Conservation (phyloP, 2,888 invertebrate species). For the Clitarchus hookeri region DNA sequence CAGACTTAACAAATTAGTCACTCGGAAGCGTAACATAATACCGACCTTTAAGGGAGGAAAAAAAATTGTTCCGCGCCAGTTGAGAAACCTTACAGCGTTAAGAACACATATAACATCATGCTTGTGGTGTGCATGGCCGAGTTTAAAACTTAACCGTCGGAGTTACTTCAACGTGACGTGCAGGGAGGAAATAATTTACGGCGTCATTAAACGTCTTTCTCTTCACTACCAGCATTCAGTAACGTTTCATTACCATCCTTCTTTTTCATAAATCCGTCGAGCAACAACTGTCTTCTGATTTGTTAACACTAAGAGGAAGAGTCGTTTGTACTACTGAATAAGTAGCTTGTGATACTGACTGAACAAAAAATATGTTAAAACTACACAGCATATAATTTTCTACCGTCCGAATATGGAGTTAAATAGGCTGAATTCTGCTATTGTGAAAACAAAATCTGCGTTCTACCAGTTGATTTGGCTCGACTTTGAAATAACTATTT, state of each 20-base stretch:
- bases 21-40: not conserved
- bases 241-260: not conserved
- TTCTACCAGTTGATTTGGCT: no score
- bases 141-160: not conserved
- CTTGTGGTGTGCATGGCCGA: not conserved
- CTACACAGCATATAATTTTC: no score
- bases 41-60: not conserved
- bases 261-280: no score
- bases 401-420: no score
- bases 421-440: no score
- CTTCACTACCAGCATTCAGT: not conserved
- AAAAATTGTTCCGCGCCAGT: not conserved
- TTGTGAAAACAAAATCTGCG: no score
- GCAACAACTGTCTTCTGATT: no score
- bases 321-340: no score
- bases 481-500: no score
- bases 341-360: no score
- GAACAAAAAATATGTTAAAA: no score
- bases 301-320: no score
- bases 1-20: constrained; percentile 7
- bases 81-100: constrained; percentile 5
- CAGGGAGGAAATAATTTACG: not conserved
- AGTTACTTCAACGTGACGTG: not conserved
- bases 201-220: not conserved
- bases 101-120: not conserved